phyloP scores from a whole-genome alignment of 2,113 vertebrate genomes.

The Tachysurus vachellii region DNA sequence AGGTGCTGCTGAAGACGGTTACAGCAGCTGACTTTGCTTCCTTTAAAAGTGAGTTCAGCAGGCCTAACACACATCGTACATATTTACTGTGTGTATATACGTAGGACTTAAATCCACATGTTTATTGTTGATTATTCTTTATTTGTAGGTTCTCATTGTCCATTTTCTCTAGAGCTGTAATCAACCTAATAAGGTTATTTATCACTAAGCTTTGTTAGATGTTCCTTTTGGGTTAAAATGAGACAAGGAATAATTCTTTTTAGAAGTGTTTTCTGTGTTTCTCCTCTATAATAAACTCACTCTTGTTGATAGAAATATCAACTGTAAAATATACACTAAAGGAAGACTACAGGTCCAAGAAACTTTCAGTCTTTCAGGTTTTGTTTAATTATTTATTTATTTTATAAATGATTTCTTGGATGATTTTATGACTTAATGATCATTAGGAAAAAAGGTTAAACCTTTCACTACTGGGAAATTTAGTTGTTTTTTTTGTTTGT shows the following conservation, averaged over 20 bases:
- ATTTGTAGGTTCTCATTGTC: background rate
- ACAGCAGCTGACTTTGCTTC: slow-evolving; percentile 11
- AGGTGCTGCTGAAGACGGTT: background rate
- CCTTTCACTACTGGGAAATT: background rate
- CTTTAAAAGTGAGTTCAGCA: background rate
- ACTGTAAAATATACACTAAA: background rate
- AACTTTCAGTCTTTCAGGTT: background rate
- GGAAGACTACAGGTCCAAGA: background rate
- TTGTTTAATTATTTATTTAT: background rate
- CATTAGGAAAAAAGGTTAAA: background rate
- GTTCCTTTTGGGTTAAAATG: background rate
- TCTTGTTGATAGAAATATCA: background rate
- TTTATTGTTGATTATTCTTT: background rate
- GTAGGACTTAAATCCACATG: background rate
- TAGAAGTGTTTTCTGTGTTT: background rate
- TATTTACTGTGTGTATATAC: background rate
- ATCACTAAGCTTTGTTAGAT: background rate
- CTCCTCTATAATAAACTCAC: background rate
- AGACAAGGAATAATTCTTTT: background rate
- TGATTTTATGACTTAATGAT: background rate
- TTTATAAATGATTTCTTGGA: background rate
- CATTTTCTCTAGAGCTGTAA: background rate
- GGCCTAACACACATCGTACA: background rate
- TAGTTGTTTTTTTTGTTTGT: background rate
- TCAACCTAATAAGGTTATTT: background rate